Conservation (phyloP, 2,888 invertebrate genomes). For the Polydrusus tereticollis region DNA sequence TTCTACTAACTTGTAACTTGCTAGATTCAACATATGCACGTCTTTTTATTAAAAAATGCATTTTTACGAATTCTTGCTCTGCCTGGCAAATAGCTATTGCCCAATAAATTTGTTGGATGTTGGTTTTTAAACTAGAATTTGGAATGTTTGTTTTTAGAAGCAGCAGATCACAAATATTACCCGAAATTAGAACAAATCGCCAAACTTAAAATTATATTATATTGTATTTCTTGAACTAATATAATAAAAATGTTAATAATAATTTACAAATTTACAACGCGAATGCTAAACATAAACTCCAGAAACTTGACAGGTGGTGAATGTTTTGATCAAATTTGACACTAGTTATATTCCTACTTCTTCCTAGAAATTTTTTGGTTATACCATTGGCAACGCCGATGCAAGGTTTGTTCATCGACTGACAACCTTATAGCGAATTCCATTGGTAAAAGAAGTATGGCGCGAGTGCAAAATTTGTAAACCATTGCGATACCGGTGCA, state of each 20-base stretch:
- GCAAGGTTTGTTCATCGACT: too few relatives aligned
- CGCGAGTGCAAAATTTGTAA: too few relatives aligned
- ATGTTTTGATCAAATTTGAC: slow-evolving; percentile 17
- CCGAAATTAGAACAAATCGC: background rate
- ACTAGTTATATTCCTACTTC: too few relatives aligned
- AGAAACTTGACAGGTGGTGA: slow-evolving; percentile 38
- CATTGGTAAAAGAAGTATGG: too few relatives aligned
- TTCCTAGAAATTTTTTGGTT: too few relatives aligned
- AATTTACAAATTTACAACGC: background rate
- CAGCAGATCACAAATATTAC: background rate
- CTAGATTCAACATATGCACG: background rate
- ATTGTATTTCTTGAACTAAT: background rate
- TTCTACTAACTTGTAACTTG: background rate
- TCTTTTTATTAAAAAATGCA: background rate
- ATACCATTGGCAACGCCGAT: too few relatives aligned
- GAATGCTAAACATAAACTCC: slow-evolving; percentile 1
- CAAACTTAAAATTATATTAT: background rate
- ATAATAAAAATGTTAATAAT: background rate
- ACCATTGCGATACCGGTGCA: too few relatives aligned
- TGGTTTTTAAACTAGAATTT: background rate
- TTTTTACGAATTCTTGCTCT: background rate
- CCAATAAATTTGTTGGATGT: background rate
- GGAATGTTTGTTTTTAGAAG: background rate
- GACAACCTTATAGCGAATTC: too few relatives aligned
- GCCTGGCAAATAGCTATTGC: background rate